A percentile compares a stretch with the other conserved stretches of the same genome.
Conservation (phyloP, 2,113 vertebrate genomes). For the Trachemys scripta region DNA sequence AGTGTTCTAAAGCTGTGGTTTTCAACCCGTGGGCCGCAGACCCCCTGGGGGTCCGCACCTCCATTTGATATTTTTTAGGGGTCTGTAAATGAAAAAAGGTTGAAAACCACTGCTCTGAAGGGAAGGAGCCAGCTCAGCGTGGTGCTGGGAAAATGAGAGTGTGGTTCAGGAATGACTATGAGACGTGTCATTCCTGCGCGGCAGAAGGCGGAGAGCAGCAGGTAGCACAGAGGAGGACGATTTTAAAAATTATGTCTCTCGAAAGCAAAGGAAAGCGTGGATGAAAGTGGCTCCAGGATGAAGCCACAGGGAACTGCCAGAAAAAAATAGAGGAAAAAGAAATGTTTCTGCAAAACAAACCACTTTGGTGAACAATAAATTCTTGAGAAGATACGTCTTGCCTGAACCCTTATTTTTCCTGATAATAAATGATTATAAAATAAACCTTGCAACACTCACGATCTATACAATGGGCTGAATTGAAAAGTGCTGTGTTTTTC, state of each 20-base stretch:
- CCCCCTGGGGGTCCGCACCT: no score
- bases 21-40: no score
- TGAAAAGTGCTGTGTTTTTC: slow-evolving; percentile 58
- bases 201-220: not conserved
- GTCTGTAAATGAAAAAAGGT: no score
- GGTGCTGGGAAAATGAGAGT: not conserved
- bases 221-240: not conserved
- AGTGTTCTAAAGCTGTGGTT: not conserved
- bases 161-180: not conserved
- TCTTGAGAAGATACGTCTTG: slow-evolving; percentile 55
- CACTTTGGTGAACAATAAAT: slow-evolving; percentile 67
- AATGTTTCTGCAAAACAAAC: slow-evolving; percentile 68
- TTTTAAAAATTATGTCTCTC: not conserved
- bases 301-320: slow-evolving; percentile 33
- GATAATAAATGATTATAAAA: slow-evolving; percentile 67
- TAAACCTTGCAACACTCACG: slow-evolving; percentile 3
- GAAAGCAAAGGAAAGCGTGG: not conserved
- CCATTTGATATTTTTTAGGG: no score
- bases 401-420: slow-evolving; percentile 63
- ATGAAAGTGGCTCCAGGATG: slow-evolving; percentile 17
- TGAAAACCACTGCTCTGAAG: not conserved
- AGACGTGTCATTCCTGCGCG: not conserved
- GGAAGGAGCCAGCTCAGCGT: not conserved
- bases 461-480: slow-evolving; percentile 46
- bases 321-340: slow-evolving; percentile 23